Conservation (phyloP, 2,888 invertebrate genomes). For the Apodemia hepburni region DNA sequence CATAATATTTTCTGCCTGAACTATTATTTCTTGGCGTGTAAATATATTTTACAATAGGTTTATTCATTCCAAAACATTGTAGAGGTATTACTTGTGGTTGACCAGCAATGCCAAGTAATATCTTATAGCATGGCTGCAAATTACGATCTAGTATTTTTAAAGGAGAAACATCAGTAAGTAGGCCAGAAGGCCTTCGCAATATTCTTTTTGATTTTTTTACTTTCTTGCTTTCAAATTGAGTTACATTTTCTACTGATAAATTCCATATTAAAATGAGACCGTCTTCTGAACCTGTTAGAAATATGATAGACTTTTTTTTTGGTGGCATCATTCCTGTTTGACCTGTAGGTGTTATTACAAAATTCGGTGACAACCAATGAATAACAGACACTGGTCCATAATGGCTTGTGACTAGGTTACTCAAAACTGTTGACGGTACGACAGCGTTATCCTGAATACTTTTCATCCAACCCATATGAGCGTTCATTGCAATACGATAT, state of each 20-base stretch:
- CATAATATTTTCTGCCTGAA: conserved; percentile 64
- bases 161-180: conserved; percentile 81
- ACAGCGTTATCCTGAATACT: conserved; percentile 77
- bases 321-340: conserved; percentile 49
- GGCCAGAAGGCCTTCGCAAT: conserved; percentile 74
- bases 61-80: conserved; percentile 61
- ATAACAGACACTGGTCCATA: conserved; percentile 82
- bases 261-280: conserved; percentile 87
- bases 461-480: conserved; percentile 86
- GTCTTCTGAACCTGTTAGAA: conserved; percentile 83
- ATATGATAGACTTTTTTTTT: conserved; percentile 75
- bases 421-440: conserved; percentile 81
- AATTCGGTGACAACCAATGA: conserved; percentile 84
- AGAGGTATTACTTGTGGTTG: conserved; percentile 57
- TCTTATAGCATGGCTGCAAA: conserved; percentile 82
- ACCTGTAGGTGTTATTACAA: conserved; percentile 81
- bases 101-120: conserved; percentile 66
- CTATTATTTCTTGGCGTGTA: conserved; percentile 49
- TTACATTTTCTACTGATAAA: conserved; percentile 74
- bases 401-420: conserved; percentile 82
- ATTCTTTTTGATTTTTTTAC: conserved; percentile 69
- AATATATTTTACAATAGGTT: conserved; percentile 52
- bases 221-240: conserved; percentile 52
- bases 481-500: conserved; percentile 80
- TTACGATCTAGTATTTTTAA: conserved; percentile 80